Conservation (phyloP, 2,113 vertebrate genomes). For the Ceyx cyanopectus region DNA sequence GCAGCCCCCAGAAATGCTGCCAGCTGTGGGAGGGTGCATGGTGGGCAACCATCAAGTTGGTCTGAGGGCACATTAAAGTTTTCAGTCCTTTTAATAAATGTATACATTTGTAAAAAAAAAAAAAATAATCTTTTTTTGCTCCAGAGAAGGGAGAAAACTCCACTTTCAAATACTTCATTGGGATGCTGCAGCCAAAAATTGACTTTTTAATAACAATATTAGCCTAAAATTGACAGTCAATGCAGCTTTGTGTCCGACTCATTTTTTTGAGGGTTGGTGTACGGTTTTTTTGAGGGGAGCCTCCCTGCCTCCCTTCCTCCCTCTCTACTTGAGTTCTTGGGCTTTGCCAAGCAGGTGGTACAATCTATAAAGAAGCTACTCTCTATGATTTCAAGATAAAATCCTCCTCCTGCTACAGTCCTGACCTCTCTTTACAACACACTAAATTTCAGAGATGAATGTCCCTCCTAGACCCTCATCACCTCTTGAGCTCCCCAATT, state of each 20-base stretch:
- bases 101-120: not conserved
- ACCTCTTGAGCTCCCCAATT: not conserved
- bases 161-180: not conserved
- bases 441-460: not conserved
- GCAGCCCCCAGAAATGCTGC: not conserved
- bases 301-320: no score
- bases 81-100: not conserved
- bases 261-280: not conserved
- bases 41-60: not conserved
- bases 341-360: not conserved
- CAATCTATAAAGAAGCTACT: not conserved
- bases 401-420: not conserved
- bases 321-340: rapidly evolving
- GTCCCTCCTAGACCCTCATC: not conserved
- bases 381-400: not conserved
- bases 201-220: not conserved
- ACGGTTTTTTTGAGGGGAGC: not conserved
- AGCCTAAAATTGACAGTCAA: not conserved
- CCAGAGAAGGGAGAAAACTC: not conserved
- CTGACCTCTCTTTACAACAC: not conserved
- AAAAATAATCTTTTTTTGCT: not conserved
- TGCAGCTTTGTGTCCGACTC: not conserved
- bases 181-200: not conserved
- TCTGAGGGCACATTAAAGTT: not conserved
- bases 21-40: rapidly evolving